These are phyloP conservation scores for Drosophila carrolli DNA, from an alignment of 1,140 invertebrate genomes.

Conservation along the genomic window DNA sequence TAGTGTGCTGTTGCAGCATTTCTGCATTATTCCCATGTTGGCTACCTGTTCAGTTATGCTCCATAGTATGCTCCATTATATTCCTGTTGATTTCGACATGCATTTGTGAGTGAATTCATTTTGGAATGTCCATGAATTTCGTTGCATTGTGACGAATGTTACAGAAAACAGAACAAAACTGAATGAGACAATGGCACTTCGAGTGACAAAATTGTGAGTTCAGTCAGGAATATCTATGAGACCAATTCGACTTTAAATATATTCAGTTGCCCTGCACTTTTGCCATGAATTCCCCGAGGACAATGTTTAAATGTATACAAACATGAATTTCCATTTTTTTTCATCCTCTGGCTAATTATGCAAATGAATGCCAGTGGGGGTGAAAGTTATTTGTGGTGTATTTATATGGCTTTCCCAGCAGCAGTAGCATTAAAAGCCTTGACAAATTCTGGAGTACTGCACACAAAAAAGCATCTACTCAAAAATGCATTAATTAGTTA, in stretches of 20 bases:
- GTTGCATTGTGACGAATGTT: slow-evolving; percentile 5
- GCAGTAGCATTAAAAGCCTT: slow-evolving; percentile 19
- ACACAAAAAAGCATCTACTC: slow-evolving; percentile 26
- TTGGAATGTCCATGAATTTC: slow-evolving; percentile 16
- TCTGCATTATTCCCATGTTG: slow-evolving; percentile 58
- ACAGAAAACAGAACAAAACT: slow-evolving; percentile 10
- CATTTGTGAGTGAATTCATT: slow-evolving; percentile 56
- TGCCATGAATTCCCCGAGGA: slow-evolving; percentile 32
- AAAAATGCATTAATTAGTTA: slow-evolving; percentile 73
- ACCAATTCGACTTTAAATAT: slow-evolving; percentile 36
- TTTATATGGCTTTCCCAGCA: slow-evolving; percentile 30
- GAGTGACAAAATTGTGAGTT: slow-evolving; percentile 4
- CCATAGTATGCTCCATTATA: slow-evolving; percentile 10
- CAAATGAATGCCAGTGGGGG: slow-evolving; percentile 49
- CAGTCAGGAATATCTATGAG: not conserved
- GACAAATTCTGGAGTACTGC: slow-evolving; percentile 37
- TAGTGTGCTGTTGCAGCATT: slow-evolving; percentile 58
- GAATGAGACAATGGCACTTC: slow-evolving; percentile 7
- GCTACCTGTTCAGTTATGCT: slow-evolving; percentile 27
- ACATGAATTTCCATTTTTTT: slow-evolving; percentile 31
- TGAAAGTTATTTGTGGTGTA: slow-evolving; percentile 45
- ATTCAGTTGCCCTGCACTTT: slow-evolving; percentile 29
- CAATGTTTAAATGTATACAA: slow-evolving; percentile 56
- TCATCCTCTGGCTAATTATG: slow-evolving; percentile 56
- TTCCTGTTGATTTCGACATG: slow-evolving; percentile 53